Evolutionary conservation across 2,797 vertebrate species (phyloP), one percentile per base, ranked within the genome.

Genomic region (Notolabrus celidotus): DNA sequence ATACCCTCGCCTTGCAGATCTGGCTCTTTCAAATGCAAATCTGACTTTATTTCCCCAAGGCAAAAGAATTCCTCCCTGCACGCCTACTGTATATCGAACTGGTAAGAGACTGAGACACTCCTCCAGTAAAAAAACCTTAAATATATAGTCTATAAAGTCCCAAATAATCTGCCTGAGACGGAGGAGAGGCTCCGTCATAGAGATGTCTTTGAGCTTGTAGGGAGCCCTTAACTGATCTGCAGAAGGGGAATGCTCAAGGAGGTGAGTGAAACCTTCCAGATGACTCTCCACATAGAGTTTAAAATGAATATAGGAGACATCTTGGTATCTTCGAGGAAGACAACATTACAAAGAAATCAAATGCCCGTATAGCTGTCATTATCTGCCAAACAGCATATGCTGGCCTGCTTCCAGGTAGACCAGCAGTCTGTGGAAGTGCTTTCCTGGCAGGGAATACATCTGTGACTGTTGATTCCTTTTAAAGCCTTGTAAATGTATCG

Each of bases 1-100:
- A 77, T 67, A 33, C 47, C 74, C 74, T 80, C 68, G 87, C 80
- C 82, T 79, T 71, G 74, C 83, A 88, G n/a, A 86, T 81, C 62
- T 67, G 8, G 16, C 58, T 29, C 87, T 88, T 84, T 89, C 70
- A 85, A 81, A 86, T 90, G 83, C 77, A 85, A 87, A 91, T 87
- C 53, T 31, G 41, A 5, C 34, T 72, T 71, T 80, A 78, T 85
- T 85, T 80, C 71, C 72, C 60, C 22, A 1, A 33, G 77, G 71
- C 51, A 36, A 29, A 56, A 36, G 83, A 81, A 74, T 78, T 67
- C 68, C 69, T 74, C 27, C 64, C 25, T 42, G 50, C 41, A 34
- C 42, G 34, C 39, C 65, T 38, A 67, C 57, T 62, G 59, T 67
- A 67, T 55, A 52, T 83, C 70, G 78, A 60, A 81, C 34, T 41